Conservation (phyloP, 2,113 vertebrate genomes). For the Genyomyrus donnyi region DNA sequence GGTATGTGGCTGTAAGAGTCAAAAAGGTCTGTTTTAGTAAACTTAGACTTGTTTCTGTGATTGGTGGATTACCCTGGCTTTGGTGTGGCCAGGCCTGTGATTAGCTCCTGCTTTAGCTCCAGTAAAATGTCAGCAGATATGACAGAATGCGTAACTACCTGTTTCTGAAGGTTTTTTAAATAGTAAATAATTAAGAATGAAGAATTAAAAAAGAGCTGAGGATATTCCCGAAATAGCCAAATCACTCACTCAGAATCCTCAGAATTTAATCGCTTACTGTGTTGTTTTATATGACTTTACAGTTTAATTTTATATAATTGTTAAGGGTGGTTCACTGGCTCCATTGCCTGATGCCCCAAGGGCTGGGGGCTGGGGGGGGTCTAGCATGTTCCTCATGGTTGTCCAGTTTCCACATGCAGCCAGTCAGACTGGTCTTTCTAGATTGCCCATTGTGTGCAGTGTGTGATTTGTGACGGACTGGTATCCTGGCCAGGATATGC, state of each 20-base stretch:
- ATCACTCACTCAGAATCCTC: not conserved
- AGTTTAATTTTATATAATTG: not conserved
- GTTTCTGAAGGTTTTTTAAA: not conserved
- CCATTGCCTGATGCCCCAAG: not conserved
- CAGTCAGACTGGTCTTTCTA: not conserved
- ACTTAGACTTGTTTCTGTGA: not conserved
- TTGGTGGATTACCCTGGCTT: not conserved
- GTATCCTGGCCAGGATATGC: not conserved
- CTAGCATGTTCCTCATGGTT: not conserved
- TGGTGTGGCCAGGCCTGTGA: not conserved
- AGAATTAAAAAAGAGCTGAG: not conserved
- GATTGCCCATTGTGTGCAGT: not conserved
- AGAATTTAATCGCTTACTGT: not conserved
- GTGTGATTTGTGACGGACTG: not conserved
- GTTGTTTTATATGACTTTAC: not conserved
- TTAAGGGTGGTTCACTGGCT: not conserved
- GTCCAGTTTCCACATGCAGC: not conserved
- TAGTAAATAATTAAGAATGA: not conserved
- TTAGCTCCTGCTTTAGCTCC: not conserved
- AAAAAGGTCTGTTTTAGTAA: not conserved
- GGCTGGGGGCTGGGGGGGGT: not conserved
- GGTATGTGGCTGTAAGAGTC: not conserved
- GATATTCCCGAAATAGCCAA: not conserved
- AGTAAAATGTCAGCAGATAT: not conserved
- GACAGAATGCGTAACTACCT: not conserved